Evolutionary conservation across 2,113 vertebrate genomes (phyloP).

Genomic region (Pelvicachromis taeniatus): DNA sequence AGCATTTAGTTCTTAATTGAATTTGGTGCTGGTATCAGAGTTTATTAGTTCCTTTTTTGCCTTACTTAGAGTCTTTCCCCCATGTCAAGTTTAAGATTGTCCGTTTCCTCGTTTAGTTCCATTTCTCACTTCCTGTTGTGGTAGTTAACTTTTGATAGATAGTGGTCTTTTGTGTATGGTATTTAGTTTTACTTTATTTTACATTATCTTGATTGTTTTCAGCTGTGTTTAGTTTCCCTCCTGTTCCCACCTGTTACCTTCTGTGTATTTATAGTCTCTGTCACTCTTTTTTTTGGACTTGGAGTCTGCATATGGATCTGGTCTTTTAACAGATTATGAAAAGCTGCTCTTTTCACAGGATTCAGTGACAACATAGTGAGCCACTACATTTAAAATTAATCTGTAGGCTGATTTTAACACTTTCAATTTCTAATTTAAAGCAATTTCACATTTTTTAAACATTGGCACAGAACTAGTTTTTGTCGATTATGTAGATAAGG

Average conservation of each 20-base stretch:
- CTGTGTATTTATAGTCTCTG: not conserved
- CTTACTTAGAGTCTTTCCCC: not conserved
- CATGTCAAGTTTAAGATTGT: not conserved
- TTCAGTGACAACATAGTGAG: not conserved
- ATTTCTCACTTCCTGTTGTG: not conserved
- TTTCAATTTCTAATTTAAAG: not conserved
- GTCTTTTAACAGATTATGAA: not conserved
- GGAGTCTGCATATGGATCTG: not conserved
- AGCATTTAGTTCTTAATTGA: not conserved
- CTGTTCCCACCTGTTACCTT: not conserved
- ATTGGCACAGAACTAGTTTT: not conserved
- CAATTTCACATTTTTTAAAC: not conserved
- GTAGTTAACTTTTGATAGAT: not conserved
- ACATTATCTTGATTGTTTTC: not conserved
- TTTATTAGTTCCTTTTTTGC: not conserved
- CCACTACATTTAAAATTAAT: not conserved
- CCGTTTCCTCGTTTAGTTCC: not conserved
- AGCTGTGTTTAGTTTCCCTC: not conserved
- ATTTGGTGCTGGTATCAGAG: not conserved
- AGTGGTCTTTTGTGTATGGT: not conserved
- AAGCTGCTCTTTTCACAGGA: not conserved
- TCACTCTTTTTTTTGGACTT: not conserved
- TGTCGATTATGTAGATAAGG: not conserved
- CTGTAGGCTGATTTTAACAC: not conserved
- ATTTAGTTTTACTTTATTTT: not conserved